These are phyloP conservation scores for Bombus picipes DNA, from an alignment of 1,140 invertebrate species.

Conservation along the genomic window DNA sequence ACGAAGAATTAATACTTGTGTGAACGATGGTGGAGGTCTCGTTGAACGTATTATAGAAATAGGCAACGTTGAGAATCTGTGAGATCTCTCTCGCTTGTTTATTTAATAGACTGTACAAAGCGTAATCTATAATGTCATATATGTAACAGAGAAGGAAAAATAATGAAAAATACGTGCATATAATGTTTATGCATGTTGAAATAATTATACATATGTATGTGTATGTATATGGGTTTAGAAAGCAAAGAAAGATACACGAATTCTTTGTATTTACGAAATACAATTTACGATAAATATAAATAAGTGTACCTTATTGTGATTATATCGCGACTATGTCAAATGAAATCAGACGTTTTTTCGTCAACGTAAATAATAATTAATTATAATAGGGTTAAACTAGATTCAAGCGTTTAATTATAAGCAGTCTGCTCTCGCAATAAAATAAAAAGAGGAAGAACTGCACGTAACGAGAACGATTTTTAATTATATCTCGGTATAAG, in stretches of 20 bases:
- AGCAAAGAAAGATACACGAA: background rate
- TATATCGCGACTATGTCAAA: background rate
- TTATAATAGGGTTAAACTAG: conserved; percentile 60
- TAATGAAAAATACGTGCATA: background rate
- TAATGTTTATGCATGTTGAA: conserved; percentile 10
- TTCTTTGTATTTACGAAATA: conserved; percentile 28
- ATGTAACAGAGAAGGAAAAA: background rate
- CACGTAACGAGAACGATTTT: conserved; percentile 27
- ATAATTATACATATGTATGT: conserved; percentile 1
- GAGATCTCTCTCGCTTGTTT: conserved; percentile 28
- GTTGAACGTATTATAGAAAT: background rate
- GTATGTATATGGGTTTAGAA: conserved; percentile 5
- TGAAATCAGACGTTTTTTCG: conserved; percentile 2
- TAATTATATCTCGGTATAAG: conserved; percentile 42
- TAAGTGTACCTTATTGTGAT: conserved; percentile 51
- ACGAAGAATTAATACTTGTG: background rate
- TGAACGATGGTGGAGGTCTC: background rate
- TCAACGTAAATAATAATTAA: background rate
- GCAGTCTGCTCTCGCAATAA: conserved; percentile 43
- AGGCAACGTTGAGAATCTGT: background rate
- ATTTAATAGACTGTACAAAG: conserved; percentile 37
- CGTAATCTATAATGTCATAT: conserved; percentile 30
- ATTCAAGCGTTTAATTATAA: conserved; percentile 61
- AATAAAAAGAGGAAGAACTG: conserved; percentile 17
- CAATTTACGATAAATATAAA: conserved; percentile 32